These are phyloP conservation scores for Ivindomyrus marchei DNA, from an alignment of 2,113 vertebrate species.

Conservation along the genomic window DNA sequence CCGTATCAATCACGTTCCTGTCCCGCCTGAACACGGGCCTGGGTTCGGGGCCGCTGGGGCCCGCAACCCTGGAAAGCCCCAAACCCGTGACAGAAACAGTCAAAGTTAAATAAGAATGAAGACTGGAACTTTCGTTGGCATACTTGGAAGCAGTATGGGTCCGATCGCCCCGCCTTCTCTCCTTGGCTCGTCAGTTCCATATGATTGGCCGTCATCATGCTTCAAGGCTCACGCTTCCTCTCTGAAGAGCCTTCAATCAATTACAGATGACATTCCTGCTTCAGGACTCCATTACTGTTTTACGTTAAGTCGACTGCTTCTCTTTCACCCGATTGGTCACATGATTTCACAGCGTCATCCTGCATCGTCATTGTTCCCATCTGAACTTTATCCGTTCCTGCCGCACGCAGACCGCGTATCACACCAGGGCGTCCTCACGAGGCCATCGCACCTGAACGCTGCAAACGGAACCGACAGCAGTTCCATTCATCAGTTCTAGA, in stretches of 20 bases:
- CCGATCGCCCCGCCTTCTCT: not conserved
- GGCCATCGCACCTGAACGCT: not conserved
- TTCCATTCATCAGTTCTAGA: not conserved
- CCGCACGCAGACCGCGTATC: not conserved
- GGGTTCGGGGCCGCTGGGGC: not conserved
- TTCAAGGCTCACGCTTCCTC: not conserved
- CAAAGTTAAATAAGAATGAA: not conserved
- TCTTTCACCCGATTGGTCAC: not conserved
- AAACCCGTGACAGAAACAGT: not conserved
- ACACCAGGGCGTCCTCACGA: too few relatives aligned
- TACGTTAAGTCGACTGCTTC: not conserved
- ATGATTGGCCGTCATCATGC: not conserved
- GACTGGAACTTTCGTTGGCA: not conserved
- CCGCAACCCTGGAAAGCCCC: not conserved
- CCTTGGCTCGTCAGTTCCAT: not conserved
- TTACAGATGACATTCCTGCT: not conserved
- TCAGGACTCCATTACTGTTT: not conserved
- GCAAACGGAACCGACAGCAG: not conserved
- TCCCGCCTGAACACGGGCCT: not conserved
- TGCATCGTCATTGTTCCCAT: not conserved
- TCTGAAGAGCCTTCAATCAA: not conserved
- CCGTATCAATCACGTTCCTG: constrained; percentile 56
- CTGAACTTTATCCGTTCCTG: not conserved
- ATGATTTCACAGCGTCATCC: not conserved
- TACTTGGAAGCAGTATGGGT: not conserved